Evolutionary conservation across 35 echinoderm and acorn worm genomes (phyloP), one percentile per base, ranked within the genome.

Genomic region (Ptychodera flava): DNA sequence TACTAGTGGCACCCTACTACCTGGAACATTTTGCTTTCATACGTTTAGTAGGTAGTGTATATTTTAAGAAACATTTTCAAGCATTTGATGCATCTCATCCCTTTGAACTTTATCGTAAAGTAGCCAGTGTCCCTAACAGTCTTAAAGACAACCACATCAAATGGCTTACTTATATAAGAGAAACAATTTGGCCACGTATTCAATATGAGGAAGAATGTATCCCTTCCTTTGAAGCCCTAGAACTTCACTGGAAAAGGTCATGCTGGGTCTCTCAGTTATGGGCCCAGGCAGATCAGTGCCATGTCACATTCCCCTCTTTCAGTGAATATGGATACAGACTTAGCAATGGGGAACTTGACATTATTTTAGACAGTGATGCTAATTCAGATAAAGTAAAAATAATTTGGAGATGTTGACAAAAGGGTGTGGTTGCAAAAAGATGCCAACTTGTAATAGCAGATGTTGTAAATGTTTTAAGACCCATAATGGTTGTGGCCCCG

Each of bases 191-290:
- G 45, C 6, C 6, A 22, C 6, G 22, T 12, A 64, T 22, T 12
- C 6, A 64, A 12, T 87, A 77, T 33, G 85, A 87, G 32, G 64
- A 76, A 78, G 85, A 87, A 14, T 16, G 77, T 16, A 79, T 87
- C 1, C 85, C 85, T 30, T 87, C 85, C n/a, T 78, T 78, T 36
- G 34, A 31, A 78, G 52, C 85, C 28, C 33, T 87, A 16, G 29
- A 31, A 1, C 33, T 87, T 34, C 85, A 87, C 85, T 87, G 85
- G 85, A 79, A 79, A 32, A 81, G 85, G 34, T 29, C 31, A 79
- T 87, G 85, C 36, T 87, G 64, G 53, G 85, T 87, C 2, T 27
- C 30, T 16, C 31, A 33, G 28, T 38, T 87, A 1, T 87, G 85
- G 85, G 77, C 27, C 1, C 52, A 87, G 37, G 85, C 33, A 64